A percentile compares a stretch with the other conserved stretches of the same genome.
These are phyloP conservation scores for Crematogaster levior DNA, from an alignment of 2,888 invertebrate genomes.

Conservation along the genomic window DNA sequence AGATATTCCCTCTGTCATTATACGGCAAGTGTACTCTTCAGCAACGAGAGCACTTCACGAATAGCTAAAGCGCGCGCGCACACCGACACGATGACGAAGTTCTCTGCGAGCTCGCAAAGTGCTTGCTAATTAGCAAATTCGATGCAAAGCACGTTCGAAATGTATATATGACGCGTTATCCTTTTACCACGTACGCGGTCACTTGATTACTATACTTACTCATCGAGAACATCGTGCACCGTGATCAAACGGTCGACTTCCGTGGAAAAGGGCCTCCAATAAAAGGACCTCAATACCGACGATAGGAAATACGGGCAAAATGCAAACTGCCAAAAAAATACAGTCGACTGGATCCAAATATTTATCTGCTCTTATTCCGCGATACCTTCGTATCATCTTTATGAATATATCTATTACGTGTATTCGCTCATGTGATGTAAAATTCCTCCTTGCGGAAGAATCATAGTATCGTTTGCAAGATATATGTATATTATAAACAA, in stretches of 20 bases:
- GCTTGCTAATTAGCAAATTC: constrained; percentile 62
- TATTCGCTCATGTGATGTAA: background rate
- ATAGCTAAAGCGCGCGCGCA: constrained; percentile 13
- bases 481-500: background rate
- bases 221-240: constrained; percentile 51
- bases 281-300: background rate
- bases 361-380: background rate
- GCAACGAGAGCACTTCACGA: constrained; percentile 3
- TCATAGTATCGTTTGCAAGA: background rate
- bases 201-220: constrained; percentile 65
- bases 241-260: constrained; percentile 57
- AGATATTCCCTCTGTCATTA: constrained; percentile 30
- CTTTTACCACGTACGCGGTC: constrained; percentile 38
- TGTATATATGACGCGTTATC: constrained; percentile 43
- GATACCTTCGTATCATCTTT: background rate
- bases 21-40: constrained; percentile 27
- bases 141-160: constrained; percentile 60
- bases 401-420: background rate
- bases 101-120: constrained; percentile 48
- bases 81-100: constrained; percentile 29
- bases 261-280: constrained; percentile 26
- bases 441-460: background rate
- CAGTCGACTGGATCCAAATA: background rate
- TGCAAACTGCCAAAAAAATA: background rate
- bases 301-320: constrained; percentile 4